Percentiles rank a stretch among this genome's conserved stretches.
Conservation (phyloP, 1,140 invertebrate genomes). For the Drosophila murphyi region DNA sequence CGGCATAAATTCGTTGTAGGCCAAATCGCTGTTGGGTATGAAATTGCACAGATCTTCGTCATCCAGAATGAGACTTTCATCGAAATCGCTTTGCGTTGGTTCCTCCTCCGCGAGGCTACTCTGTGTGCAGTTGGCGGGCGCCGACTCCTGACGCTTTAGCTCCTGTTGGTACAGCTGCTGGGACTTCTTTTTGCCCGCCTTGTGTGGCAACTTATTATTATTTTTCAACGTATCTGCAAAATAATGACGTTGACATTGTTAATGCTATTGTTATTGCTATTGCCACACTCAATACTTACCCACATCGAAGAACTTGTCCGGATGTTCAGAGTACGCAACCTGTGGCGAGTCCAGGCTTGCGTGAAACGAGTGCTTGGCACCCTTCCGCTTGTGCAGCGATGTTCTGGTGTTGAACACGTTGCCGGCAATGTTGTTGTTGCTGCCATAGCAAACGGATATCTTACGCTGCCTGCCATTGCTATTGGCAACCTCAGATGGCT, state of each 20-base stretch:
- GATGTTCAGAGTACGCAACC: conserved; percentile 28
- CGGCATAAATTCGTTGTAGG: conserved; percentile 84
- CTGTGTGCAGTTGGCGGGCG: conserved; percentile 44
- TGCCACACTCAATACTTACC: conserved; percentile 32
- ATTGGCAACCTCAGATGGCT: conserved; percentile 52
- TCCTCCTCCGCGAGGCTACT: conserved; percentile 44
- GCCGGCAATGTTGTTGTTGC: conserved; percentile 67
- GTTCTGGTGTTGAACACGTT: conserved; percentile 42
- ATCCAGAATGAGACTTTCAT: conserved; percentile 76
- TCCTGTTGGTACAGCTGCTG: conserved; percentile 31
- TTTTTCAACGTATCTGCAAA: conserved; percentile 62
- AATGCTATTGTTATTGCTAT: not conserved
- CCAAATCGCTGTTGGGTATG: conserved; percentile 76
- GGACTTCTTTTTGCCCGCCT: conserved; percentile 56
- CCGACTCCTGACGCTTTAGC: conserved; percentile 71
- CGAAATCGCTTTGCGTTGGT: conserved; percentile 64
- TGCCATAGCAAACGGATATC: conserved; percentile 76
- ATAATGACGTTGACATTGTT: not conserved
- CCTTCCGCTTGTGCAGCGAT: conserved; percentile 61
- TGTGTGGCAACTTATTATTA: conserved; percentile 33
- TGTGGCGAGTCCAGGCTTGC: conserved; percentile 48
- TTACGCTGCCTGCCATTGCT: conserved; percentile 54
- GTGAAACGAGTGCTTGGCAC: conserved; percentile 66
- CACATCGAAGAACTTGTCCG: conserved; percentile 66
- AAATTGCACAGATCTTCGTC: conserved; percentile 81